A percentile compares a stretch with the other conserved stretches of the same genome.
Evolutionary conservation across 1,140 invertebrate species (phyloP).

Genomic region (Pemphigus obesinymphae): DNA sequence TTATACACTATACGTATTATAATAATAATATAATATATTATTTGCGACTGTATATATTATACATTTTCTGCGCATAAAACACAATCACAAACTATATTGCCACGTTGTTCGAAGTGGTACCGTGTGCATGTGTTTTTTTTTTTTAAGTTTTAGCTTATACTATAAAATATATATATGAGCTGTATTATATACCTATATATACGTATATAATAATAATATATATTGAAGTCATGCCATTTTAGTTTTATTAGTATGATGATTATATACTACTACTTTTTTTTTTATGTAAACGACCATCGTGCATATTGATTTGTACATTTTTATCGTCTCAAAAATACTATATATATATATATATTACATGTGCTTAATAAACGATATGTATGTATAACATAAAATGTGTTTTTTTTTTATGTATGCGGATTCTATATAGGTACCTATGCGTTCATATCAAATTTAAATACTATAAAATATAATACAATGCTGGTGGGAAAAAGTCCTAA

Average conservation of each 20-base stretch:
- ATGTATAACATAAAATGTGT: background rate
- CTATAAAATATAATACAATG: no score
- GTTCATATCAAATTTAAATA: no score
- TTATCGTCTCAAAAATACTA: background rate
- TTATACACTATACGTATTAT: no score
- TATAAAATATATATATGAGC: background rate
- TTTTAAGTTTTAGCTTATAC: background rate
- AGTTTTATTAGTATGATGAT: background rate
- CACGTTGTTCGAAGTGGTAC: background rate
- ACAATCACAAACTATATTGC: background rate
- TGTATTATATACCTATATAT: background rate
- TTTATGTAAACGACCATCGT: background rate
- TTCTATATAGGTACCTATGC: no score
- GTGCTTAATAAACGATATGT: constrained; percentile 23
- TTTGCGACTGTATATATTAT: no score
- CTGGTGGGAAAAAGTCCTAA: no score
- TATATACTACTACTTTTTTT: background rate
- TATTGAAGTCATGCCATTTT: constrained; percentile 1
- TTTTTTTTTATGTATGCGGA: background rate
- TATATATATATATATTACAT: background rate
- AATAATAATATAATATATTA: background rate
- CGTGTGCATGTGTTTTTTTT: background rate
- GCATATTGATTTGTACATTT: constrained; percentile 18
- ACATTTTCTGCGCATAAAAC: no score
- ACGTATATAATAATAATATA: background rate